Conservation (phyloP, 1,140 invertebrate genomes). For the Steinernema feltiae region DNA sequence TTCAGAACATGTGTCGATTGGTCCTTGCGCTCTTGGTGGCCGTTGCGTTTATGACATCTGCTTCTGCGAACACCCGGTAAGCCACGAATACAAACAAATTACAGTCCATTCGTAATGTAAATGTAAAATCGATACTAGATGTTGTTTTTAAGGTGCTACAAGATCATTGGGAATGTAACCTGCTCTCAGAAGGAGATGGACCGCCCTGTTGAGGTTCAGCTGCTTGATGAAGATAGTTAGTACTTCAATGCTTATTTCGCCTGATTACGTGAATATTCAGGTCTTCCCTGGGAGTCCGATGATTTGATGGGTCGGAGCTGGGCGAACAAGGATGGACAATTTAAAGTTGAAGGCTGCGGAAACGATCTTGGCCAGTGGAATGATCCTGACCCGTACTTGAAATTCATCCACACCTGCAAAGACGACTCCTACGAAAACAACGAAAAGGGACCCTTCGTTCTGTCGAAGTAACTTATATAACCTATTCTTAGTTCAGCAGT, state of each 20-base stretch:
- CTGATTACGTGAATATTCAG: neutral
- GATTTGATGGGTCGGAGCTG: neutral
- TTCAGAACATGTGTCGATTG: neutral
- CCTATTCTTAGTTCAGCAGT: neutral
- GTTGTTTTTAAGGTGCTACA: constrained; percentile 12
- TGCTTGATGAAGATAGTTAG: neutral
- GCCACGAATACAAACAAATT: too few relatives aligned
- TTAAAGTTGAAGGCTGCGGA: neutral
- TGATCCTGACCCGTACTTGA: neutral
- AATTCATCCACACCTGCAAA: neutral
- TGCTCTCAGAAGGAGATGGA: neutral
- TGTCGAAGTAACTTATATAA: neutral
- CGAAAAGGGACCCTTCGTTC: neutral
- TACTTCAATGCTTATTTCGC: neutral
- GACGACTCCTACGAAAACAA: neutral
- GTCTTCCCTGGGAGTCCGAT: neutral
- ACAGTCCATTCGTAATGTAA: too few relatives aligned
- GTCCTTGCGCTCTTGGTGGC: neutral
- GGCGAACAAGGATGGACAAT: neutral
- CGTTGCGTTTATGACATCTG: neutral
- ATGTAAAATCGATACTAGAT: too few relatives aligned
- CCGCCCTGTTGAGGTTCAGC: neutral
- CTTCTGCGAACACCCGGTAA: neutral
- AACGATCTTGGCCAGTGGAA: neutral
- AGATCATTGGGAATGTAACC: neutral